Percentiles rank a stretch among this genome's conserved stretches.
phyloP scores from a whole-genome alignment of 2,888 invertebrate species.

The Cotesia congregata region DNA sequence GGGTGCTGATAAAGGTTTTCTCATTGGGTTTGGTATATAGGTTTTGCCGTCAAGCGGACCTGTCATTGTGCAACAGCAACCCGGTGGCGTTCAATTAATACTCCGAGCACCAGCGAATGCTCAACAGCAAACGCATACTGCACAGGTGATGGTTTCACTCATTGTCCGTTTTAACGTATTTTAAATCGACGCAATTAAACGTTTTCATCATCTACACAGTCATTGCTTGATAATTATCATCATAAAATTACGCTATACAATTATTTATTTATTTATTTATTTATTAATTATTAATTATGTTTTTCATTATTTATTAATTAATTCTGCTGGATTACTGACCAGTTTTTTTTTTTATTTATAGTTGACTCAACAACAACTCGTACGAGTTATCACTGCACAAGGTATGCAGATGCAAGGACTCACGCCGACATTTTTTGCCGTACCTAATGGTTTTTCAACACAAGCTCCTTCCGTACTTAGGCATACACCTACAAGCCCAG shows the following conservation, averaged over 20 bases:
- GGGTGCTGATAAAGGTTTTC: slow-evolving; percentile 53
- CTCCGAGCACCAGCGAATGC: slow-evolving; percentile 76
- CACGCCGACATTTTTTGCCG: slow-evolving; percentile 68
- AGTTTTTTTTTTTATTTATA: slow-evolving; percentile 51
- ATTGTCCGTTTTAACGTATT: slow-evolving; percentile 51
- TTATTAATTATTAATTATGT: slow-evolving; percentile 11
- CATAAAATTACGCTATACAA: neutral
- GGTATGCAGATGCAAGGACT: slow-evolving; percentile 73
- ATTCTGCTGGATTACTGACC: slow-evolving; percentile 16
- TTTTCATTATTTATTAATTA: neutral
- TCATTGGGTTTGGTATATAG: slow-evolving; percentile 66
- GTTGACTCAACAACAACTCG: slow-evolving; percentile 72
- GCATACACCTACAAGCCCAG: slow-evolving; percentile 52
- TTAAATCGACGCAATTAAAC: neutral
- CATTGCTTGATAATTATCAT: slow-evolving; percentile 18
- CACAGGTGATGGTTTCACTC: slow-evolving; percentile 70
- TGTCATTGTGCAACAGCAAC: slow-evolving; percentile 76
- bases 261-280: slow-evolving; percentile 8
- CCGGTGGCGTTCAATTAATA: slow-evolving; percentile 81
- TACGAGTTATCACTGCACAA: slow-evolving; percentile 76
- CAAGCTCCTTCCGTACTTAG: slow-evolving; percentile 57
- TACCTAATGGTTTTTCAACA: slow-evolving; percentile 67
- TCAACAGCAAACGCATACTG: slow-evolving; percentile 69
- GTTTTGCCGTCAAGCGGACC: slow-evolving; percentile 71
- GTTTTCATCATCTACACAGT: neutral